phyloP scores from a whole-genome alignment of 2,113 vertebrate genomes.

The Ifrita kowaldi region DNA sequence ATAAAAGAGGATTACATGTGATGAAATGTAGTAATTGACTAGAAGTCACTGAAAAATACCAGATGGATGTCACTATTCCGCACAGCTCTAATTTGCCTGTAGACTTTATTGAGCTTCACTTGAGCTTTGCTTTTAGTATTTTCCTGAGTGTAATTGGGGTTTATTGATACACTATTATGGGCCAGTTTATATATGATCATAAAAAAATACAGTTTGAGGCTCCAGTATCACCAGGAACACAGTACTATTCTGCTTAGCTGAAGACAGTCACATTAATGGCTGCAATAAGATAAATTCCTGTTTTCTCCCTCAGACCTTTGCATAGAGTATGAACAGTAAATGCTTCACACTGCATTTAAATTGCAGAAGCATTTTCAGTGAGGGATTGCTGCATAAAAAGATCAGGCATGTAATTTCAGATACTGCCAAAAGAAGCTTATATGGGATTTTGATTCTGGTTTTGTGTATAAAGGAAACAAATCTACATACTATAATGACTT shows the following conservation, averaged over 20 bases:
- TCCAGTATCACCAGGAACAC: conserved; percentile 34
- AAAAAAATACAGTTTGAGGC: conserved; percentile 67
- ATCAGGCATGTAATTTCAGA: conserved; percentile 64
- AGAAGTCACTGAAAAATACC: conserved; percentile 75
- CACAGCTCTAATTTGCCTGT: conserved; percentile 58
- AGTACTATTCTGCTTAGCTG: conserved; percentile 21
- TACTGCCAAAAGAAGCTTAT: conserved; percentile 63
- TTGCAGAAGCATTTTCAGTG: conserved; percentile 60
- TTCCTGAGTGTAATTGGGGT: conserved; percentile 75
- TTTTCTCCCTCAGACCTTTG: conserved; percentile 49
- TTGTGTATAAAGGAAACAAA: conserved; percentile 68
- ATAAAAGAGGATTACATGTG: conserved; percentile 76
- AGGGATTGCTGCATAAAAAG: conserved; percentile 60
- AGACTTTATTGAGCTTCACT: conserved; percentile 70
- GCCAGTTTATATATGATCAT: conserved; percentile 68
- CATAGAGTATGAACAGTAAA: conserved; percentile 41
- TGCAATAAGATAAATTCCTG: conserved; percentile 65
- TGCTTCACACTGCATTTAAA: conserved; percentile 60
- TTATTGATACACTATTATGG: conserved; percentile 72
- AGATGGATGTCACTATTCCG: conserved; percentile 74
- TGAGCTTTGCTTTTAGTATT: conserved; percentile 72
- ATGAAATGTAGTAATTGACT: conserved; percentile 77
- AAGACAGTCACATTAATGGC: conserved; percentile 55
- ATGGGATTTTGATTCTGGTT: conserved; percentile 59
- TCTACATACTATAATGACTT: conserved; percentile 67